Evolutionary conservation across 2,797 vertebrate genomes (phyloP).

Genomic region (Hybognathus amarus): DNA sequence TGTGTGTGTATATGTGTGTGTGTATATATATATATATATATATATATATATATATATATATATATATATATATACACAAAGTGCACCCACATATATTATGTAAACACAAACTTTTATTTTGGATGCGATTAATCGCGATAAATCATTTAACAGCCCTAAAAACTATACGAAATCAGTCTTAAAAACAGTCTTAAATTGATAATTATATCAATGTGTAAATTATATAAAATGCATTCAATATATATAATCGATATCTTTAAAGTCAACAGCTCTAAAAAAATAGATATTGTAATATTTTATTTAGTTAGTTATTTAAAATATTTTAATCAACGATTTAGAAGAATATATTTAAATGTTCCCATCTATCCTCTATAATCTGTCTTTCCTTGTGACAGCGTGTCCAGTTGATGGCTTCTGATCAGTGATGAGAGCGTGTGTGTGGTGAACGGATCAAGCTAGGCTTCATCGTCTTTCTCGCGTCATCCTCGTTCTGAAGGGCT

Average conservation of each 20-base stretch:
- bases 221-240: background rate
- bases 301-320: background rate
- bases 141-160: no score
- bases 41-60: no score
- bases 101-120: no score
- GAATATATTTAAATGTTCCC: background rate
- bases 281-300: no score
- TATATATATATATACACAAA: no score
- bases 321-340: no score
- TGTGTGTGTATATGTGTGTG: no score
- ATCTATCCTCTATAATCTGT: slow-evolving; percentile 35
- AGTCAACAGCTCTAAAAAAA: no score
- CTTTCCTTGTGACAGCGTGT: slow-evolving; percentile 53
- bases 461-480: slow-evolving; percentile 12
- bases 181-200: background rate
- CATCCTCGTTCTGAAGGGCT: slow-evolving; percentile 28
- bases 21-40: no score
- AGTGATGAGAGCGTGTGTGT: slow-evolving; percentile 54
- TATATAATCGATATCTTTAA: background rate
- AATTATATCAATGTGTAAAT: background rate
- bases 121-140: no score
- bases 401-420: slow-evolving; percentile 52
- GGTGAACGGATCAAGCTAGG: slow-evolving; percentile 39
- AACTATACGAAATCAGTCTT: no score
- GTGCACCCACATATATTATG: no score